A percentile compares a stretch with the other conserved stretches of the same genome.
phyloP scores from a whole-genome alignment of 2,113 vertebrate species.

The Todiramphus saurophagus region DNA sequence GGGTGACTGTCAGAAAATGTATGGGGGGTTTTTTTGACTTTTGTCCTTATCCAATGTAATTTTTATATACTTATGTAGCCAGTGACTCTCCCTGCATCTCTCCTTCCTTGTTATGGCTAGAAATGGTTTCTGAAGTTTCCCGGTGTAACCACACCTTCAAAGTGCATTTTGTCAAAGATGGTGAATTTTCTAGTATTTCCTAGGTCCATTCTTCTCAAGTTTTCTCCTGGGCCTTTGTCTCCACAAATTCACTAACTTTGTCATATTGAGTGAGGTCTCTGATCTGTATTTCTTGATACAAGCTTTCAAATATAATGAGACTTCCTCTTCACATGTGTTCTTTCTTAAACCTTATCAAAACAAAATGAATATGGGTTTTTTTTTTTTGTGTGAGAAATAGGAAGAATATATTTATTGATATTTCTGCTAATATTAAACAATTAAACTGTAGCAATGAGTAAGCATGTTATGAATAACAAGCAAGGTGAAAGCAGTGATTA shows the following conservation, averaged over 20 bases:
- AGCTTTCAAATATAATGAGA: background rate
- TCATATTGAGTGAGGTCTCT: background rate
- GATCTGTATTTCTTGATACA: background rate
- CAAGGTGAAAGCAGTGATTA: background rate
- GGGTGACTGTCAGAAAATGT: background rate
- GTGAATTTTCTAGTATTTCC: background rate
- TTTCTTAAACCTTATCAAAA: background rate
- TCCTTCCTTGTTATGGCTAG: background rate
- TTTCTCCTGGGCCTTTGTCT: background rate
- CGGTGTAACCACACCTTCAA: background rate
- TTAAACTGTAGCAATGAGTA: background rate
- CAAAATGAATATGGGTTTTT: background rate
- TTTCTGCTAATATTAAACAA: slow-evolving; percentile 15
- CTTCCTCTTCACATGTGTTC: background rate
- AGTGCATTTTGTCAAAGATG: background rate
- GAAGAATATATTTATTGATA: background rate
- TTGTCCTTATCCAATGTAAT: background rate
- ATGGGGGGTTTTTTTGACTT: background rate
- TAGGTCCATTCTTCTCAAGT: background rate
- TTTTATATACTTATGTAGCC: background rate
- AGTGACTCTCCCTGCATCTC: background rate
- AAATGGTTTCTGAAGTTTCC: background rate
- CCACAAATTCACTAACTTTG: background rate
- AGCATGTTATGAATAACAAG: background rate
- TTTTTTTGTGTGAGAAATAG: background rate